Base-by-base conservation (phyloP, 2,113 vertebrate genomes). In the Eleginops maclovinus region DNA sequence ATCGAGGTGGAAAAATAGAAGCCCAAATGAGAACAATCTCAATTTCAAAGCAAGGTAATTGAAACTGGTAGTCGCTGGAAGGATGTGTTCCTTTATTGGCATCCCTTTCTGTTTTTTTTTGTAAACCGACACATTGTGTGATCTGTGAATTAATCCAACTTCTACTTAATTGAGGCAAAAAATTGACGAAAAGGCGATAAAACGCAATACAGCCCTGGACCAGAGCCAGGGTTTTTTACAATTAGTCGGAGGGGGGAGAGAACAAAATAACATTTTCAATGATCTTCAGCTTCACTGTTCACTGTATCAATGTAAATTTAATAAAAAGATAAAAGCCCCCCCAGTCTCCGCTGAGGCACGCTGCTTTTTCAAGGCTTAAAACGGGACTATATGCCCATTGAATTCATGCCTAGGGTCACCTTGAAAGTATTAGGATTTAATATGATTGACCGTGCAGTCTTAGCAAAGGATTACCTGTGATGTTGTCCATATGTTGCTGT, bases 391-490 rank as follows among this genome's bases (percentile, higher is more conserved):
- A 92, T 88, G 88, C 77, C 71, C 64, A 49, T 67, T 61, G 83
- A 84, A 90, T 89, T 79, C 54, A 31, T 28, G 77, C 56, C 43
- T 14, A 6, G 44, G 86, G 92, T 94, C 87, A 94, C 91, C 92
- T 93, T 93, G 85, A 85, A 86, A 84, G 84, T 72, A 90, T 91
- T 87, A 90, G 88, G 84, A 87, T 92, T 89, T 86, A 89, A 91
- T 85, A 83, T 90, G 89, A 91, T 90, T 83, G 85, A 91, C 85
- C 69, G 41, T 51, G 72, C 66, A 75, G 87, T 91, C 90, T 91
- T 87, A 90, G 86, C 72, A 14, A 64, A 80, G 88, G 91, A 92
- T 93, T 94, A 93, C 55, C 67, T n/a, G 74, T 59, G 75, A 83
- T 81, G 87, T 82, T 76, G 86, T 83, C 84, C 67, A 31, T 82